phyloP scores from a whole-genome alignment of 35 echinoderm and acorn worm species.

The Eucidaris tribuloides region DNA sequence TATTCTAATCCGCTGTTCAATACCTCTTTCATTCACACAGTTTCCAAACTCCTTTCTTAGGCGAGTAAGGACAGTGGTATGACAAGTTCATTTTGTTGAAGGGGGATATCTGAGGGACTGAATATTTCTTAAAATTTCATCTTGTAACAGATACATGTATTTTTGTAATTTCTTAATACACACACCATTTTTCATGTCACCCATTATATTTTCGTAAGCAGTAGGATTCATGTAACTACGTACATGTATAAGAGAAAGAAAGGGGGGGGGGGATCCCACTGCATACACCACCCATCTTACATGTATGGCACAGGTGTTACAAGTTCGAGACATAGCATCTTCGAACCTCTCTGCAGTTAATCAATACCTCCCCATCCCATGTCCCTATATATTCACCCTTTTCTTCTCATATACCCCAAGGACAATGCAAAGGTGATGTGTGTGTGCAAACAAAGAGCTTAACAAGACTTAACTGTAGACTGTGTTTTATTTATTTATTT shows the following conservation, averaged over 20 bases:
- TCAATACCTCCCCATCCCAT: neutral
- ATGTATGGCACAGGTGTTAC: neutral
- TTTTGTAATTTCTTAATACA: neutral
- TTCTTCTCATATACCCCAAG: neutral
- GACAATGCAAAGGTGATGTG: slow-evolving; percentile 5
- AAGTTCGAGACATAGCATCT: neutral
- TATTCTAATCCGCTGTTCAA: neutral
- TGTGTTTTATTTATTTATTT: neutral
- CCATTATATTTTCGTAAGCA: no score
- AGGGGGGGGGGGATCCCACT: neutral
- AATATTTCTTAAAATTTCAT: neutral
- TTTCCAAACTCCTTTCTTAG: neutral
- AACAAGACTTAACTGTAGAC: neutral
- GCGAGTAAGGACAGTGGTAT: neutral
- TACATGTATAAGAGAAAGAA: no score
- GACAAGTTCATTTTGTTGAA: neutral
- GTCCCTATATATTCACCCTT: neutral
- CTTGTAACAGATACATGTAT: neutral
- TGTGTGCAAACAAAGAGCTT: slow-evolving; percentile 24
- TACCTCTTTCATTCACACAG: neutral
- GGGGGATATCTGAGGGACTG: neutral
- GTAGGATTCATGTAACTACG: no score
- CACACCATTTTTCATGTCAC: neutral
- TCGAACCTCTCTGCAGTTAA: neutral
- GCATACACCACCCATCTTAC: neutral